Base-by-base conservation (phyloP, 2,888 invertebrate genomes). In the Nycteola revayana region DNA sequence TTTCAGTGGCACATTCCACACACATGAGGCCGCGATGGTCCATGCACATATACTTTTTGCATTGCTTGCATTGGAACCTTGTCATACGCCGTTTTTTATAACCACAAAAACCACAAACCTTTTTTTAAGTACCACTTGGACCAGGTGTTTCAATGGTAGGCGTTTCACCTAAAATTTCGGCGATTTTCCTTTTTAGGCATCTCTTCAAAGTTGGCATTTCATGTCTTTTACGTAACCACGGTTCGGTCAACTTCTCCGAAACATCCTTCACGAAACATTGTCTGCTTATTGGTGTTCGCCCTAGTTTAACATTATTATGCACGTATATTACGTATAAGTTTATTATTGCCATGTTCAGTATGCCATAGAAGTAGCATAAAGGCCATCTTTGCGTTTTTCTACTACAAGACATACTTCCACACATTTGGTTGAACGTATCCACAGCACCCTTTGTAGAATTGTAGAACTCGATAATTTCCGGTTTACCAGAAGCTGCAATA, bases 351-450 rank as follows among this genome's bases (percentile, higher is more conserved):
- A 48, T 38, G 25, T 52, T 47, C 14, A 49, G 17, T 14, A 49
- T 49, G 17, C 42, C 39, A 30, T 44, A 54, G 23, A 54, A 54
- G 29, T 43, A 32, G 24, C 38, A 38, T 8, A 47, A 28, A 9
- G 43, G 42, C 44, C 44, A 52, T 36, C 48, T 37, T 31, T 42
- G 32, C 9, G 46, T 48, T 28, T 44, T 40, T 24, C 52, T 35
- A 25, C 29, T 40, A 11, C 43, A 42, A 9, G 46, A 44, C 42
- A 46, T 46, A 28, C 21, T 34, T 18, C 31, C 25, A 26, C 46
- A 49, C 46, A 49, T 49, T 36, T 49, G 42, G 17, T 52, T 44
- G 10, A 50, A 37, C 1, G 41, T 45, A 31, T 51, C 45, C 7
- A 44, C 40, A 5, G 40, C 47, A 26, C 42, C 38, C 31, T 50